Percentiles rank a stretch among this genome's conserved stretches.
Conservation (phyloP, 2,113 vertebrate species). For the Rhynchomys soricoides region DNA sequence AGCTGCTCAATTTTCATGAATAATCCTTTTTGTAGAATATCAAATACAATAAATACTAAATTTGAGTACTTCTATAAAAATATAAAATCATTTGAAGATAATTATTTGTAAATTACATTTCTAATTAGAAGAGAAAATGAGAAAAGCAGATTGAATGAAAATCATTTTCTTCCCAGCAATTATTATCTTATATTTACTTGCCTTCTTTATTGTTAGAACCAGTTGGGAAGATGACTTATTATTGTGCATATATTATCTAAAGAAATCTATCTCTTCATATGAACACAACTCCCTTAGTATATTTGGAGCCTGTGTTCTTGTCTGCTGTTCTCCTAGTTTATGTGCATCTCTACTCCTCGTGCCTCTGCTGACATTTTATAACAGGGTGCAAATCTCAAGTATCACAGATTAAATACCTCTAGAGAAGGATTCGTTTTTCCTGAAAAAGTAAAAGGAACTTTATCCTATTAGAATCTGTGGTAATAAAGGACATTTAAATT, state of each 20-base stretch:
- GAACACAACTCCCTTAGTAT: too few species aligned
- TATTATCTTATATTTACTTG: neutral
- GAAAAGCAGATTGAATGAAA: neutral
- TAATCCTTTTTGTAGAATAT: neutral
- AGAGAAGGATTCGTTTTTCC: neutral
- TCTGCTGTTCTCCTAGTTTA: rapidly evolving
- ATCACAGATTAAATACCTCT: neutral
- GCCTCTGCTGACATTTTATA: neutral
- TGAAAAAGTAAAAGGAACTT: neutral
- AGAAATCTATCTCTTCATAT: neutral
- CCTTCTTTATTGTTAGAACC: neutral
- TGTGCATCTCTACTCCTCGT: rapidly evolving
- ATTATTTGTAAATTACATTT: neutral
- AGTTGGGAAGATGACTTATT: neutral
- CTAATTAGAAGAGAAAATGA: neutral
- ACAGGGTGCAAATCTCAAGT: neutral
- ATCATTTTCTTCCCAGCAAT: neutral
- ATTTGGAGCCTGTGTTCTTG: neutral
- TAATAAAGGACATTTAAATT: neutral
- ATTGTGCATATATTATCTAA: neutral
- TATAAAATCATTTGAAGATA: neutral
- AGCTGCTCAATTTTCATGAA: neutral
- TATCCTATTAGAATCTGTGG: neutral
- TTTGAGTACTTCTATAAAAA: neutral
- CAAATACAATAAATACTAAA: neutral